Conservation (phyloP, 1,140 invertebrate species). For the Whitmania pigra region DNA sequence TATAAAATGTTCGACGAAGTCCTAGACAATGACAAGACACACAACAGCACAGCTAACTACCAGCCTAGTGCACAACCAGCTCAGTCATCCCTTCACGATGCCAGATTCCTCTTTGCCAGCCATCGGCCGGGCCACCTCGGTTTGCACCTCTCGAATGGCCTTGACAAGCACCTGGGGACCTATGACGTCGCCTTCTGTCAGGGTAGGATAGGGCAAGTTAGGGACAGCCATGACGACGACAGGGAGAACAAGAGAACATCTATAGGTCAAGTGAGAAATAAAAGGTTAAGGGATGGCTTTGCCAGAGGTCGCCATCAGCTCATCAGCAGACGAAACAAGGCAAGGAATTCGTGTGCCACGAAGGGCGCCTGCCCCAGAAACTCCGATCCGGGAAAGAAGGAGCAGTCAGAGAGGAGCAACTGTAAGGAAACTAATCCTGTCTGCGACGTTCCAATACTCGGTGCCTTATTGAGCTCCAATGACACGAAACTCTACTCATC, state of each 20-base stretch:
- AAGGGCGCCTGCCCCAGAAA: not conserved
- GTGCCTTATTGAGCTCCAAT: slow-evolving; percentile 11
- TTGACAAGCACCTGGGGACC: too few relatives aligned
- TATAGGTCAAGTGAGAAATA: too few relatives aligned
- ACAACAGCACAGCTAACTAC: not conserved
- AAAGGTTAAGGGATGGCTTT: too few relatives aligned
- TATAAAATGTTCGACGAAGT: slow-evolving; percentile 15
- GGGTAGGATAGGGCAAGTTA: too few relatives aligned
- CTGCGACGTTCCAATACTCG: slow-evolving; percentile 8
- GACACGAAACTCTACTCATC: not conserved
- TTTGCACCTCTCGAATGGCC: too few relatives aligned
- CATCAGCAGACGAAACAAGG: not conserved
- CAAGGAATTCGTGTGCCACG: not conserved
- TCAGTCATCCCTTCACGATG: too few relatives aligned
- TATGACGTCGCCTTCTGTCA: too few relatives aligned
- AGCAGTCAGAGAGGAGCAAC: not conserved
- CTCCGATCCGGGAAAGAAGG: not conserved
- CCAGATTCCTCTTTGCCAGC: too few relatives aligned
- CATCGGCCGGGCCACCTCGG: too few relatives aligned
- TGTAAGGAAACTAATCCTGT: not conserved
- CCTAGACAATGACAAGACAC: not conserved
- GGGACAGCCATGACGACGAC: too few relatives aligned
- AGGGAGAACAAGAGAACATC: too few relatives aligned
- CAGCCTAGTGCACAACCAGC: too few relatives aligned
- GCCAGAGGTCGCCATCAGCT: not conserved